Base-by-base conservation (phyloP, 2,113 vertebrate species). In the Kryptolebias marmoratus region DNA sequence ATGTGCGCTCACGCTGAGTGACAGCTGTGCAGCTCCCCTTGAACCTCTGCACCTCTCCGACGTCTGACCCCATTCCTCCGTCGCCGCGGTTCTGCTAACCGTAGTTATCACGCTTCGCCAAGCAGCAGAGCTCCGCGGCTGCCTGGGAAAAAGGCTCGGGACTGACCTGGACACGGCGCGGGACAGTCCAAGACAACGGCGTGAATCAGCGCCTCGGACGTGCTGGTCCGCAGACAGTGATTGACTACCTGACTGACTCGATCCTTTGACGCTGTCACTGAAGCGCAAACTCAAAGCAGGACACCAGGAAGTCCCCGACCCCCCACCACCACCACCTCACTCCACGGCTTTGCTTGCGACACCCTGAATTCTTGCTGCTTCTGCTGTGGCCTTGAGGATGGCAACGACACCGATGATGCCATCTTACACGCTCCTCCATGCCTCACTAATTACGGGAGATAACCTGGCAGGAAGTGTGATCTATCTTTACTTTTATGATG, bases 51-150 rank as follows among this genome's bases (percentile, higher is more conserved):
- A 65, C 76, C 74, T 61, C 68, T 73, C 22, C 42, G 39, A 69
- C 52, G 72, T 75, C 67, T 84, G 80, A 80, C 79, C 76, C 74
- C 68, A 49, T 44, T 72, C 66, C 82, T 62, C 71, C 71, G 65
- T 73, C 30, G 31, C 69, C 36, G 30, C 70, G 44, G 55, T 78
- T 84, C 79, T 73, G 87, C 82, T 87, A 87, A 86, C 83, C 82
- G 83, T 78, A 67, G 80, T 86, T 81, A 86, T 71, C 83, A 79
- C 79, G 88, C 84, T 82, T 73, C 79, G 78, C 75, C 45, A 64
- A 83, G 86, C 84, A 82, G 73, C 81, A 84, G 86, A 87, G 75
- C 79, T 78, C 68, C 73, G 61, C 39, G 79, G 81, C 71, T 81
- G 75, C 75, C 71, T 67, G 77, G 68, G 58, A 86, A 79, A 86